Evolutionary conservation across 2,888 invertebrate species (phyloP), one percentile per base, ranked within the genome.

Genomic region (Xanthorhoe designata): DNA sequence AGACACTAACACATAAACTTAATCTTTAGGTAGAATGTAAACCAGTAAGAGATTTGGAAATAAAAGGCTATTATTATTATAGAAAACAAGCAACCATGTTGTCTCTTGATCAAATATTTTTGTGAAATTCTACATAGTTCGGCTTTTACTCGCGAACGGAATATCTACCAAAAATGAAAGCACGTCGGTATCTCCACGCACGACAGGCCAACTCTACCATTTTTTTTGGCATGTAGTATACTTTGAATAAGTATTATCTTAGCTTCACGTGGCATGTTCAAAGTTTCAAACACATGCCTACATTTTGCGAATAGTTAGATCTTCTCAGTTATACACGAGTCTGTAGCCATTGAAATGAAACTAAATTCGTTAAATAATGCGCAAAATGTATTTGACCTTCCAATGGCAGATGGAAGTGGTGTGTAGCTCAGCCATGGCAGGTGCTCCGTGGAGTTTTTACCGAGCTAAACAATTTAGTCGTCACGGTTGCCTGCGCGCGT

Each of bases 401-500:
- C 7, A 5, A 13, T 10, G 51, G 56, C 67, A 64, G 52, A 52
- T 60, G 60, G 17, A 19, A 8, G n/a, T 57, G 6, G 15, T 15
- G 50, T 15, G 15, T 17, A 17, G 18, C 13, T 49, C n/a, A 18
- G 49, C 18, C 18, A 6, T 42, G 57, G 17, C 67, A 68, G 64
- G 64, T 64, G 64, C 56, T 66, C 51, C 52, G 47, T 42, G 2
- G 17, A 55, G 56, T 61, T 61, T 66, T 66, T 64, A 56, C 53
- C 18, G 47, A 53, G 51, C 52, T 64, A 51, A 61, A 59, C 54
- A 62, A 62, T 66, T 69, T 59, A 56, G 56, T 24, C 50, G 68
- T 68, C 73, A 69, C 68, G 69, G 64, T 56, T 54, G 49, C 64
- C 61, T 56, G 57, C 62, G 29, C 32, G 47, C 56, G 55, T 49